These are phyloP conservation scores for Bombyx mandarina DNA, from an alignment of 1,140 invertebrate species.

Conservation along the genomic window DNA sequence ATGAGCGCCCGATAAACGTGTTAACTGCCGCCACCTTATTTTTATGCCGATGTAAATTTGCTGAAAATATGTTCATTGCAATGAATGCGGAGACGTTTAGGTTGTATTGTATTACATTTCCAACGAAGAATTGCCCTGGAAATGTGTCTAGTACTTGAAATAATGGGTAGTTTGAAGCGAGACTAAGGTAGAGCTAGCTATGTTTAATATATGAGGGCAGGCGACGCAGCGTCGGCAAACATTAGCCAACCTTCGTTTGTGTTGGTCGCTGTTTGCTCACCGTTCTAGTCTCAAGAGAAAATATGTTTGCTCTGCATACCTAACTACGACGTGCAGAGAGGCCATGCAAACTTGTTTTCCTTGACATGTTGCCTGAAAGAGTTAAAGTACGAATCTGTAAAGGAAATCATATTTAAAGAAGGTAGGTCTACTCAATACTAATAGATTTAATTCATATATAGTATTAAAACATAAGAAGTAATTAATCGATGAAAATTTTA, in stretches of 20 bases:
- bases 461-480: no score
- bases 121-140: conserved; percentile 13
- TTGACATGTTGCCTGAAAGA: conserved; percentile 51
- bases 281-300: conserved; percentile 64
- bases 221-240: conserved; percentile 61
- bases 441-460: no score
- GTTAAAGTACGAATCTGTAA: conserved; percentile 3
- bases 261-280: conserved; percentile 57
- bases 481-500: no score
- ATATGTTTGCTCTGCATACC: conserved; percentile 46
- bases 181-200: conserved; percentile 48
- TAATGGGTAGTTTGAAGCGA: conserved; percentile 19
- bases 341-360: conserved; percentile 41
- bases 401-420: no score
- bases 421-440: no score
- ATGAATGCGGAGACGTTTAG: conserved; percentile 30
- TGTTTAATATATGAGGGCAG: conserved; percentile 69
- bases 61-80: conserved; percentile 64
- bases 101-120: conserved; percentile 33
- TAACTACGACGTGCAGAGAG: conserved; percentile 5
- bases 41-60: conserved; percentile 67
- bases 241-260: conserved; percentile 50
- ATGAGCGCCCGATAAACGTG: conserved; percentile 70
- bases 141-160: conserved; percentile 12
- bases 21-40: conserved; percentile 69